Percentiles rank a stretch among this genome's conserved stretches.
These are phyloP conservation scores for Meteorus cinctellus DNA, from an alignment of 2,888 invertebrate species.

Conservation along the genomic window DNA sequence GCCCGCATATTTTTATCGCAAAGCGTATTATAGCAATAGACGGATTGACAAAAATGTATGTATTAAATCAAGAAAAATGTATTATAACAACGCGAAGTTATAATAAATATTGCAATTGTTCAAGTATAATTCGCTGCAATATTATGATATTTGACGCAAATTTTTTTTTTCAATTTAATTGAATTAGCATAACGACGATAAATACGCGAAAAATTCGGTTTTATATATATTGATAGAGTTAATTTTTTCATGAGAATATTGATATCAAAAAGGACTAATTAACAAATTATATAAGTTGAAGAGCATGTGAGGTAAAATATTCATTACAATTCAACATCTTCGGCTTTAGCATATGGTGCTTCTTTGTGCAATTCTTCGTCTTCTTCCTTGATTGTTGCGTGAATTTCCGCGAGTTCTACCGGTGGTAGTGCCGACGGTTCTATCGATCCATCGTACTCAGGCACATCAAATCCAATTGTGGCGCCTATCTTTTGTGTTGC, in stretches of 20 bases:
- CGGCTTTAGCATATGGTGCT: constrained; percentile 64
- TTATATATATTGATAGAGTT: not conserved
- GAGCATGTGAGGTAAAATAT: not conserved
- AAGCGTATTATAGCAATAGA: not conserved
- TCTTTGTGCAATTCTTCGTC: constrained; percentile 54
- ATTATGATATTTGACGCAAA: too few relatives aligned
- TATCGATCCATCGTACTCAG: constrained; percentile 78
- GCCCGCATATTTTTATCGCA: not conserved
- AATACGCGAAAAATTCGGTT: not conserved
- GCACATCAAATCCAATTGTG: constrained; percentile 85
- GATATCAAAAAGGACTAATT: constrained; percentile 1
- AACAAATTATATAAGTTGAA: constrained; percentile 11
- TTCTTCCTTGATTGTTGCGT: constrained; percentile 57
- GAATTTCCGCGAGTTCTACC: constrained; percentile 69
- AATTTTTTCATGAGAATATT: not conserved
- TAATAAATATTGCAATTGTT: too few relatives aligned
- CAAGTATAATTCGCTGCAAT: too few relatives aligned
- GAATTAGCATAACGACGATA: not conserved
- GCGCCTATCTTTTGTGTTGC: constrained; percentile 90
- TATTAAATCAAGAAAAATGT: too few relatives aligned
- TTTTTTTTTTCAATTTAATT: not conserved
- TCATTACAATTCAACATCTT: constrained; percentile 64
- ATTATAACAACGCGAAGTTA: too few relatives aligned
- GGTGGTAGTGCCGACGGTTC: constrained; percentile 66
- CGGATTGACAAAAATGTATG: too few relatives aligned